phyloP scores from a whole-genome alignment of 2,888 invertebrate species.

The Patella ulyssiponensis region DNA sequence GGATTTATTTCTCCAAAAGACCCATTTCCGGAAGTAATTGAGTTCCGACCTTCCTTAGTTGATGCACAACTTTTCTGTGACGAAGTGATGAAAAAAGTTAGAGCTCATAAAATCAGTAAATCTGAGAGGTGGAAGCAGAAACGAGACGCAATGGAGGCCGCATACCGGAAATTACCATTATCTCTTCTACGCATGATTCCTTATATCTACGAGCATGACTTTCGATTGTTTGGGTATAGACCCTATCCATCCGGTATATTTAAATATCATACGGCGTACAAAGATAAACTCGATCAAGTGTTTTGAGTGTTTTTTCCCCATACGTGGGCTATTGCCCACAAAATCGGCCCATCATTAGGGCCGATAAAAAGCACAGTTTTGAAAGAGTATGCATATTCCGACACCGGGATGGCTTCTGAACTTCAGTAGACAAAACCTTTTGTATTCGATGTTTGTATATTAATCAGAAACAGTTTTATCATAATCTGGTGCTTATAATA shows the following conservation, averaged over 20 bases:
- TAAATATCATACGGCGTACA: neutral
- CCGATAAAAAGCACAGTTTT: too few relatives aligned
- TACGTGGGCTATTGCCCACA: too few relatives aligned
- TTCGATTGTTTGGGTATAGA: neutral
- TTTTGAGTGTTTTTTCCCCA: too few relatives aligned
- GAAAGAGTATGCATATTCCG: too few relatives aligned
- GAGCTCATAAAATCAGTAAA: neutral
- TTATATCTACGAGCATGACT: neutral
- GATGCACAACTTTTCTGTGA: neutral
- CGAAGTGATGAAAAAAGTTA: neutral
- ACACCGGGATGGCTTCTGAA: too few relatives aligned
- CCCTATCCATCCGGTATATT: neutral
- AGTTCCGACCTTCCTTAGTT: neutral
- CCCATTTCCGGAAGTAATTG: slow-evolving; percentile 15
- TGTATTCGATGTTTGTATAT: too few relatives aligned
- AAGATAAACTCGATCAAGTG: too few relatives aligned
- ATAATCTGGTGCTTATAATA: too few relatives aligned
- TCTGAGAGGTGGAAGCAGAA: neutral
- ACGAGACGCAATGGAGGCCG: neutral
- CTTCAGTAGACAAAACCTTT: too few relatives aligned
- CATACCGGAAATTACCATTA: neutral
- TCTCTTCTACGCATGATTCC: neutral
- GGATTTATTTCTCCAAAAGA: slow-evolving; percentile 5
- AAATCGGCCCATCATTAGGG: too few relatives aligned
- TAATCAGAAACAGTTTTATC: too few relatives aligned